Evolutionary conservation across 2,113 vertebrate genomes (phyloP), one percentile per base, ranked within the genome.

Genomic region (Chionomys nivalis): DNA sequence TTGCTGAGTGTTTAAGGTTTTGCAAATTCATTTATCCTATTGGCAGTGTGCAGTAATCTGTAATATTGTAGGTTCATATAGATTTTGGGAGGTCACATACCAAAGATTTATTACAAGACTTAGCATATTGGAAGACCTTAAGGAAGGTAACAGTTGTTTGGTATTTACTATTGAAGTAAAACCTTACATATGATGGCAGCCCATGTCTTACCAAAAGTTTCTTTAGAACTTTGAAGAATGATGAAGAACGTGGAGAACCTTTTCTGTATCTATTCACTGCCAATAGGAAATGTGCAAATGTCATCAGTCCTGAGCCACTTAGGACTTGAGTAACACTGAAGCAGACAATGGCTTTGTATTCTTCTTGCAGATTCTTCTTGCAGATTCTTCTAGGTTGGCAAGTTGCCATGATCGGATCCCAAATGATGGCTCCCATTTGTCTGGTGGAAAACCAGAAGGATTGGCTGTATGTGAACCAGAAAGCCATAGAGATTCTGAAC

Each of bases 361-460:
- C 10, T 31, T 4, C n/a, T 76, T 86, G 14, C 44, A 42, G 55
- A 55, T 55, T 55, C 4, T 66, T 28, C 28, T 77, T 3, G n/a
- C 4, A 75, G 19, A 73, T 83, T 33, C 19, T 72, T 79, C 13
- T 65, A 33, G 21, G 17, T 61, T 86, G 5, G 72, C 36, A 82
- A 47, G 76, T 31, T 77, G 31, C 68, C 68, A 87, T 92, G 96
- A 77, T 77, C 39, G 14, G 16, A 94, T 28, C 23, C 5, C 33
- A 33, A 26, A 90, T 1, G 63, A 90, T 1, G 52, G 70, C 52
- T 33, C 96, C 96, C 28, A 79, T 95, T 17, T 96, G 94, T 91
- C 82, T 97, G 89, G 82, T 96, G 65, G 87, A 96, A 91, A 94
- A 96, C 61, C 52, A 26, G 0, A 70, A 91, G 21, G 33, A 70